phyloP scores from a whole-genome alignment of 2,113 vertebrate genomes.

The Illadopsis cleaveri region DNA sequence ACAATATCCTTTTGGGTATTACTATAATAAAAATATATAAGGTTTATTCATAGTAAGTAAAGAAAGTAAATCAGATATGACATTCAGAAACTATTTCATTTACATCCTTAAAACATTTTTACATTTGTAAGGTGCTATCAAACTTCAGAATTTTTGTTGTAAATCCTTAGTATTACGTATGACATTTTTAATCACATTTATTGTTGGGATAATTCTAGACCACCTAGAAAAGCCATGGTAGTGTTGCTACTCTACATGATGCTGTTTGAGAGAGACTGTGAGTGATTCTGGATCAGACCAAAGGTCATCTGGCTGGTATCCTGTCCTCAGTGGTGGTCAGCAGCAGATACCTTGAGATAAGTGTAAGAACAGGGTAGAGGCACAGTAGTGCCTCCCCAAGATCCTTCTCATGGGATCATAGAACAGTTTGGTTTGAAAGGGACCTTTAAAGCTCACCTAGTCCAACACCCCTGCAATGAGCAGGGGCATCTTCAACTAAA shows the following conservation, averaged over 20 bases:
- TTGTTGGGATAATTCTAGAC: not conserved
- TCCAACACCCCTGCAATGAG: not conserved
- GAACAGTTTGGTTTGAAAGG: not conserved
- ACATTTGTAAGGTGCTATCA: not conserved
- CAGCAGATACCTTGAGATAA: not conserved
- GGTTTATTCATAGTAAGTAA: not conserved
- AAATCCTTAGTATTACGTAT: not conserved
- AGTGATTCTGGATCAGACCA: not conserved
- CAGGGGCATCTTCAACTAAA: not conserved
- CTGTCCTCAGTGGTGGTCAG: not conserved
- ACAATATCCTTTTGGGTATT: not conserved
- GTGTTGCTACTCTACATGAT: not conserved
- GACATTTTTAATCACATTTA: not conserved
- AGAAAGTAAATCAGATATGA: not conserved
- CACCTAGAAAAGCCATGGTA: not conserved
- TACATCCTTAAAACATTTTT: not conserved
- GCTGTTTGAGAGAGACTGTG: not conserved
- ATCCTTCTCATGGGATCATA: not conserved
- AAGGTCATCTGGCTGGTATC: not conserved
- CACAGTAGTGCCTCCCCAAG: not conserved
- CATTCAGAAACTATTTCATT: not conserved
- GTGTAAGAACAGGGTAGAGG: not conserved
- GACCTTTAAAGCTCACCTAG: not conserved
- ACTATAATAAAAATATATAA: not conserved
- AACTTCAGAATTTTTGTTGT: not conserved